Conservation (phyloP, 2,797 vertebrate species). For the Calcarius lapponicus region DNA sequence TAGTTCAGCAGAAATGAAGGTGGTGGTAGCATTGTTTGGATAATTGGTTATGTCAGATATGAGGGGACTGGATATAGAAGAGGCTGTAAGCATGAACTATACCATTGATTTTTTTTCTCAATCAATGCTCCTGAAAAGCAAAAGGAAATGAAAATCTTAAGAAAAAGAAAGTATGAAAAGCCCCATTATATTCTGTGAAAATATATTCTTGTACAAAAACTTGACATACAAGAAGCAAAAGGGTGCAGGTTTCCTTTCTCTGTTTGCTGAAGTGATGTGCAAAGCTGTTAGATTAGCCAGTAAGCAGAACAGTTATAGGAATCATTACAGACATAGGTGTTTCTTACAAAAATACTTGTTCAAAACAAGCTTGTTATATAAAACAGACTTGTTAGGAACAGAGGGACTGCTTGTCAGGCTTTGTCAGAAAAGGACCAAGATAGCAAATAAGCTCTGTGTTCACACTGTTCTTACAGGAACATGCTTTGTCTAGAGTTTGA, state of each 20-base stretch:
- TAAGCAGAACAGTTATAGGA: not conserved
- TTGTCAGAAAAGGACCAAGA: not conserved
- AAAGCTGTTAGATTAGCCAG: not conserved
- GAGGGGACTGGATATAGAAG: not conserved
- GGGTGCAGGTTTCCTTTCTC: not conserved
- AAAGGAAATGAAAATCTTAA: not conserved
- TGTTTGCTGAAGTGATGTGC: not conserved
- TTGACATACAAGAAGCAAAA: not conserved
- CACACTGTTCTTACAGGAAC: rapidly evolving
- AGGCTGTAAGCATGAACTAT: not conserved
- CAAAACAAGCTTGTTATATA: not conserved
- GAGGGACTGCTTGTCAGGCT: not conserved
- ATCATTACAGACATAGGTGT: not conserved
- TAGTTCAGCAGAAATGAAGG: not conserved
- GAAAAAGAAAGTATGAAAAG: not conserved
- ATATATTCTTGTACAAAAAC: not conserved
- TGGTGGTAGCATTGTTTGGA: not conserved
- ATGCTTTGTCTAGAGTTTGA: not conserved
- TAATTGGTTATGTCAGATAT: not conserved
- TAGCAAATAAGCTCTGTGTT: not conserved
- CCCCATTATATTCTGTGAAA: not conserved
- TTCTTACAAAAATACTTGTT: not conserved
- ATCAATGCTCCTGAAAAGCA: not conserved
- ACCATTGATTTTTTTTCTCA: not conserved
- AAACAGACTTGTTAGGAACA: not conserved